phyloP scores from a whole-genome alignment of 2,888 invertebrate genomes.

The Trachelus troglodyta region DNA sequence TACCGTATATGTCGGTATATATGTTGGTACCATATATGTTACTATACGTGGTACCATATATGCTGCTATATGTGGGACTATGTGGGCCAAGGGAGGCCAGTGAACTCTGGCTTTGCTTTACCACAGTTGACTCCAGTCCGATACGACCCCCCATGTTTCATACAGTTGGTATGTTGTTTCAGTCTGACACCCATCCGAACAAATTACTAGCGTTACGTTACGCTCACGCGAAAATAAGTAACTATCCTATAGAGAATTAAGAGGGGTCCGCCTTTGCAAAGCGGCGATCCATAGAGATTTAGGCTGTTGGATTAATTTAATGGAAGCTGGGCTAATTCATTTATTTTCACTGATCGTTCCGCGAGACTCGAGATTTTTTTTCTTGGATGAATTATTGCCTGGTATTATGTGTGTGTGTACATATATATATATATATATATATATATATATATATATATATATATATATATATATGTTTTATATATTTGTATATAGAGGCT shows the following conservation, averaged over 20 bases:
- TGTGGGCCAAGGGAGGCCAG: slow-evolving; percentile 40
- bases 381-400: background rate
- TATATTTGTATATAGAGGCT: no score
- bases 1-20: background rate
- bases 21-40: slow-evolving; percentile 8
- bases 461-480: no score
- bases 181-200: slow-evolving; percentile 16
- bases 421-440: no score
- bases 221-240: background rate
- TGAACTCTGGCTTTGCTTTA: slow-evolving; percentile 26
- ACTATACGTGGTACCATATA: slow-evolving; percentile 9
- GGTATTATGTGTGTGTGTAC: no score
- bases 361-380: background rate
- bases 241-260: background rate
- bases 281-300: background rate
- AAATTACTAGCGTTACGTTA: slow-evolving; percentile 8
- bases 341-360: background rate
- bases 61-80: slow-evolving; percentile 16
- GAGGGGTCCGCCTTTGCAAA: background rate
- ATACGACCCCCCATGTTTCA: slow-evolving; percentile 23
- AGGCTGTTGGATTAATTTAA: background rate
- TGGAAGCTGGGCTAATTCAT: background rate
- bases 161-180: slow-evolving; percentile 8
- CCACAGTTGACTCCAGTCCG: slow-evolving; percentile 20
- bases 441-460: no score